phyloP scores from a whole-genome alignment of 2,888 invertebrate species.

The Parapristionchus giblindavisi region DNA sequence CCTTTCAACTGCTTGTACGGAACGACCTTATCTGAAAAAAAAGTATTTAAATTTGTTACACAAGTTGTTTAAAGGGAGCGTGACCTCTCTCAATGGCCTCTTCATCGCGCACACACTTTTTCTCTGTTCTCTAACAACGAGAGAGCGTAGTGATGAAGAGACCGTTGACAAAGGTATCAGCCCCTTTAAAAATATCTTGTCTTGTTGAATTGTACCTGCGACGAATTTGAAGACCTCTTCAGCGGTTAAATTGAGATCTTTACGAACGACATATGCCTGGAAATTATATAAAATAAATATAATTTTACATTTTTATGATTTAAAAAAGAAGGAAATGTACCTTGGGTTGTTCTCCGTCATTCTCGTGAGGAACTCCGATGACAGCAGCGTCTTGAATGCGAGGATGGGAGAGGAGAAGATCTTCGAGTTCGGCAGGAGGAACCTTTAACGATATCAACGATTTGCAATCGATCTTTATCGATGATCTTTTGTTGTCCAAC shows the following conservation, averaged over 20 bases:
- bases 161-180: no score
- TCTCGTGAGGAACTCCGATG: conserved; percentile 43
- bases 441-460: conserved; percentile 44
- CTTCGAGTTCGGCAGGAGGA: conserved; percentile 49
- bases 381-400: conserved; percentile 45
- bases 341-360: conserved; percentile 45
- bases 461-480: background rate
- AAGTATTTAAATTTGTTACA: background rate
- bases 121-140: no score
- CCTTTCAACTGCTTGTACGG: conserved; percentile 81
- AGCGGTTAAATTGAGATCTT: conserved; percentile 34
- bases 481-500: no score
- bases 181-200: background rate
- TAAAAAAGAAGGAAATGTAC: background rate
- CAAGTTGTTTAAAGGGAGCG: background rate
- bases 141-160: background rate
- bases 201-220: conserved; percentile 29
- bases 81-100: no score
- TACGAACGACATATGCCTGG: conserved; percentile 38
- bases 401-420: conserved; percentile 46
- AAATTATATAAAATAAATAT: background rate
- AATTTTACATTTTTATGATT: background rate
- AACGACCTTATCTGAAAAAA: conserved; percentile 74
- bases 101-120: no score
- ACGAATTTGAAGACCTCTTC: conserved; percentile 43